phyloP scores from a whole-genome alignment of 2,888 invertebrate species.

The Choreutis nemorana region DNA sequence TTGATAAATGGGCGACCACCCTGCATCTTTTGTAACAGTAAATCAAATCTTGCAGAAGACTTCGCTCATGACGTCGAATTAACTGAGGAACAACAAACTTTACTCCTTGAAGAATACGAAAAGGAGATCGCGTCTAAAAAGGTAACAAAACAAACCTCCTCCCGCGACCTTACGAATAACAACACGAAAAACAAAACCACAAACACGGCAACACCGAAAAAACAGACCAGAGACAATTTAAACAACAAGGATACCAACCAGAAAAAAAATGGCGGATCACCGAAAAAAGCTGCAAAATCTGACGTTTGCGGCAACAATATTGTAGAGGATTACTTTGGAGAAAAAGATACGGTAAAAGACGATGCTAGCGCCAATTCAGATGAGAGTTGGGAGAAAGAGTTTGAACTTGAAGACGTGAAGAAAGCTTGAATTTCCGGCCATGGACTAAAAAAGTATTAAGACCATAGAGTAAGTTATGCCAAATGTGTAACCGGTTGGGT shows the following conservation, averaged over 20 bases:
- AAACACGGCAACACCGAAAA: slow-evolving; percentile 15
- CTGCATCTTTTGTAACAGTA: background rate
- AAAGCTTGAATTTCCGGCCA: slow-evolving; percentile 33
- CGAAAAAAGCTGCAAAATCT: slow-evolving; percentile 35
- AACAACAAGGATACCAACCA: slow-evolving; percentile 20
- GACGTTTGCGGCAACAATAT: slow-evolving; percentile 56
- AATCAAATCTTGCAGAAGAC: slow-evolving; percentile 56
- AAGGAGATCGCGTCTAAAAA: slow-evolving; percentile 65
- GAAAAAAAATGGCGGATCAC: slow-evolving; percentile 28
- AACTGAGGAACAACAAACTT: slow-evolving; percentile 74
- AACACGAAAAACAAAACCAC: slow-evolving; percentile 29
- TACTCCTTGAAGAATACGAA: slow-evolving; percentile 74
- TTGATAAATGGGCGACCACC: no score
- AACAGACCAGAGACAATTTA: slow-evolving; percentile 32
- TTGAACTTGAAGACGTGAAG: slow-evolving; percentile 57
- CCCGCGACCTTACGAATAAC: slow-evolving; percentile 39
- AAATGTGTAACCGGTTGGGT: background rate
- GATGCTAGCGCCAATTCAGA: slow-evolving; percentile 61
- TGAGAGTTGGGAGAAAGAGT: slow-evolving; percentile 70
- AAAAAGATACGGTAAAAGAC: slow-evolving; percentile 43
- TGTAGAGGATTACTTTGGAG: slow-evolving; percentile 63
- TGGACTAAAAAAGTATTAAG: slow-evolving; percentile 10
- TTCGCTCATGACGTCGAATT: slow-evolving; percentile 72
- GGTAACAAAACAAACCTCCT: slow-evolving; percentile 26
- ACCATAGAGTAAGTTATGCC: background rate